phyloP scores from a whole-genome alignment of 1,140 invertebrate species.

The Drosophila sulfurigaster region DNA sequence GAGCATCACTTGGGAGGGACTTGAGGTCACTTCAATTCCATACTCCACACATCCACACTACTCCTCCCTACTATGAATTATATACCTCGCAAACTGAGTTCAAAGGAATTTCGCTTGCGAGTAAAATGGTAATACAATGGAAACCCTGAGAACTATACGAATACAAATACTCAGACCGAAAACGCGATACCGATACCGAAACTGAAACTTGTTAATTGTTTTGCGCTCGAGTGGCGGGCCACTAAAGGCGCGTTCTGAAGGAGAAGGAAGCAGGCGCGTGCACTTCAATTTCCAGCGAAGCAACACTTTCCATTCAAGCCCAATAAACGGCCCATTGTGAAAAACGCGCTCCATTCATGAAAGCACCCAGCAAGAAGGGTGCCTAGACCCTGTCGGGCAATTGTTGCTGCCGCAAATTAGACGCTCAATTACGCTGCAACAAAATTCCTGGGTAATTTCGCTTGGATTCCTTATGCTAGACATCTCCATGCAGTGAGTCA shows the following conservation, averaged over 20 bases:
- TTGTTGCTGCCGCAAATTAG: constrained; percentile 73
- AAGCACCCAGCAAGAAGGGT: constrained; percentile 41
- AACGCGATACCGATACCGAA: constrained; percentile 20
- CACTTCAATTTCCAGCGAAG: constrained; percentile 67
- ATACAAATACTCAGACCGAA: neutral
- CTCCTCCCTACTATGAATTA: constrained; percentile 34
- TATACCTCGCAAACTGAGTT: constrained; percentile 39
- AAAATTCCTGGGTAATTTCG: constrained; percentile 70
- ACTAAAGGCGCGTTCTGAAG: constrained; percentile 6
- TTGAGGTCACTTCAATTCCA: constrained; percentile 58
- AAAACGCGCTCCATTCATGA: constrained; percentile 64
- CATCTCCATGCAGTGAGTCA: constrained; percentile 33
- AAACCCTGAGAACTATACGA: constrained; percentile 18
- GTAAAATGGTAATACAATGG: constrained; percentile 49
- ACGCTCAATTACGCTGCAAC: constrained; percentile 72
- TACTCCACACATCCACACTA: neutral
- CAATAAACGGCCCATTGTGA: constrained; percentile 60
- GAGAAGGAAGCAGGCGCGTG: constrained; percentile 23
- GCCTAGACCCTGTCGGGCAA: constrained; percentile 19
- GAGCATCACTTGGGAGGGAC: constrained; percentile 31
- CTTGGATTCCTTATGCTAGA: neutral
- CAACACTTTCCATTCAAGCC: constrained; percentile 74
- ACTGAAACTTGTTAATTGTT: constrained; percentile 80
- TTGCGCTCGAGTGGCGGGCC: constrained; percentile 68
- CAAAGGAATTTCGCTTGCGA: constrained; percentile 67